Base-by-base conservation (phyloP, 2,888 invertebrate genomes). In the Cyrtodaria siliqua region DNA sequence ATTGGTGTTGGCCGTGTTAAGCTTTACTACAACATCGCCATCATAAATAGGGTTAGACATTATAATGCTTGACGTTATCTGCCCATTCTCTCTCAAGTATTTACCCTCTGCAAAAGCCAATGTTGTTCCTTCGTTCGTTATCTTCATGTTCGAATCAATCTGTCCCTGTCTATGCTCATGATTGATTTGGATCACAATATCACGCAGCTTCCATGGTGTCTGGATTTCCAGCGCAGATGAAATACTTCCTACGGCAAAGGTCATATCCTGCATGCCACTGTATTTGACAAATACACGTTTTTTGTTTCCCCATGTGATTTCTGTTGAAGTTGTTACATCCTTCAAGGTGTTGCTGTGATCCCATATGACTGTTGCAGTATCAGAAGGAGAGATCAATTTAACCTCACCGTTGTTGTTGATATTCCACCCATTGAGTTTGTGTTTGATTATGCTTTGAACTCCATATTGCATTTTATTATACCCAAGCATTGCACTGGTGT, bases 361-460 rank as follows among this genome's bases (percentile, higher is more conserved):
- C 90, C 90, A 89, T 4, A 38, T 78, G 9, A 83, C 66, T 29
- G 52, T 62, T 9, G 86, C 27, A 6, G 55, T 66, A n/a, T 78
- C 71, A 40, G 70, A 55, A 59, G 88, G 87, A 16, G 79, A 68
- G n/a, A 38, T 53, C 1, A 89, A n/a, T 0, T 14, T 67, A 8
- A 89, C 44, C 9, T 83, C 72, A 2, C 89, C 89, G 44, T 70
- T 84, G 64, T 83, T 88, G 44, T 72, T 71, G 0, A 87, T 9
- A 16, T 80, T 68, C 70, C 57, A 79, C 26, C 80, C 80, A 42
- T 59, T 61, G 12, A 59, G n/a, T 49, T 42, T 61, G 55, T 85
- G 85, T 24, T 50, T 72, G 68, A 86, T 69, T 55, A 84, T 69
- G 6, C 86, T 72, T 18, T 82, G 70, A 16, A 80, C 55, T 6